Evolutionary conservation across 1,140 invertebrate genomes (phyloP).

Genomic region (Rhizoglyphus robini): DNA sequence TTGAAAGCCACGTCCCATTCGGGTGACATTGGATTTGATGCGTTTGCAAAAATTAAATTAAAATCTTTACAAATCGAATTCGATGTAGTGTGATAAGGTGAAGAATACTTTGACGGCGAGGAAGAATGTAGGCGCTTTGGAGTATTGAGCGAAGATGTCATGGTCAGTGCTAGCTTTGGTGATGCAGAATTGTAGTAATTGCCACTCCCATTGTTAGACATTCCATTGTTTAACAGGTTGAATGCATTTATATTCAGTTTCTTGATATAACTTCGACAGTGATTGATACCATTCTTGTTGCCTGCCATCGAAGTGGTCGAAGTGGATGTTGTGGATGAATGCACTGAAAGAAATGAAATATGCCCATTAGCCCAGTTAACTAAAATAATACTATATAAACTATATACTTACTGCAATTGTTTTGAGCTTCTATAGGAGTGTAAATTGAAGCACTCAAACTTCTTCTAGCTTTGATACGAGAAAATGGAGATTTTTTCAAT

Average conservation of each 20-base stretch:
- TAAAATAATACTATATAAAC: too few relatives aligned
- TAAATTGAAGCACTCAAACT: not conserved
- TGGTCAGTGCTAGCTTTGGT: not conserved
- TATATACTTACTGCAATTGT: not conserved
- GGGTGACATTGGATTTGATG: not conserved
- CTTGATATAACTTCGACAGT: not conserved
- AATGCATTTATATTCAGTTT: not conserved
- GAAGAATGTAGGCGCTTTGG: slow-evolving; percentile 4
- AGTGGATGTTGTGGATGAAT: not conserved
- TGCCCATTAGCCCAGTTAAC: not conserved
- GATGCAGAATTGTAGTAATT: slow-evolving; percentile 7
- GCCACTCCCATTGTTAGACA: not conserved
- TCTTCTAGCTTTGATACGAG: not conserved
- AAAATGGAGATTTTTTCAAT: not conserved
- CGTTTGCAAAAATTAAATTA: not conserved
- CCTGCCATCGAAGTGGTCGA: slow-evolving; percentile 12
- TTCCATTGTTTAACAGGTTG: not conserved
- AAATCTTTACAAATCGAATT: slow-evolving; percentile 5
- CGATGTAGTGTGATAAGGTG: slow-evolving; percentile 1
- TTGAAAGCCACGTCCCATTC: slow-evolving; percentile 12
- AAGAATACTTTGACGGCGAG: slow-evolving; percentile 5
- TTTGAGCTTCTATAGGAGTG: slow-evolving; percentile 3
- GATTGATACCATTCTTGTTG: not conserved
- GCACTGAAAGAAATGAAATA: not conserved
- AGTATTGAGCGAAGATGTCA: not conserved